Conservation (phyloP, 2,113 vertebrate species). For the Axis porcinus region DNA sequence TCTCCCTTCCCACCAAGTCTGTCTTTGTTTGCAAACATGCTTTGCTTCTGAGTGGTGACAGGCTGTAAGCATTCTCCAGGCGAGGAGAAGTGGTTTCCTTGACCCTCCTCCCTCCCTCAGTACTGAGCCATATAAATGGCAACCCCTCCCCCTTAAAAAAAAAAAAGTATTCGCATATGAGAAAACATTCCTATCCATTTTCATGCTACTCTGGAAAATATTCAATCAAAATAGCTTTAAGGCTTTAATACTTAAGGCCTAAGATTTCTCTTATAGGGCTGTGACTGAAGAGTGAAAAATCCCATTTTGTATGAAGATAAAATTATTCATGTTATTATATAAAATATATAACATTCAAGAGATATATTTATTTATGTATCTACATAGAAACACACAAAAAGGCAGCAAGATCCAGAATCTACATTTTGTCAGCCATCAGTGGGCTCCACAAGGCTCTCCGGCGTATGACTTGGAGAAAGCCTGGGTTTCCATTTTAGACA, state of each 20-base stretch:
- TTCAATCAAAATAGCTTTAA: constrained; percentile 56
- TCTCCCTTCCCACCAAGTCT: neutral
- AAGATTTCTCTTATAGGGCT: neutral
- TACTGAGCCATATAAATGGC: neutral
- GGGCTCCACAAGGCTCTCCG: neutral
- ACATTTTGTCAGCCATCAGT: neutral
- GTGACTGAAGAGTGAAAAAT: constrained; percentile 23
- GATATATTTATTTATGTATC: neutral
- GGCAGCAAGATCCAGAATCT: neutral
- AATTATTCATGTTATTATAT: constrained; percentile 26
- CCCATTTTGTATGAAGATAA: constrained; percentile 46
- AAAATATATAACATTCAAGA: neutral
- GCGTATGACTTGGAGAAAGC: neutral
- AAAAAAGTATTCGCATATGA: neutral
- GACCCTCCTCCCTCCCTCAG: neutral
- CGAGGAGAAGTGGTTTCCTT: neutral
- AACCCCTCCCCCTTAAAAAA: neutral
- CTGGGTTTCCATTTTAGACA: neutral
- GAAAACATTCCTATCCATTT: constrained; percentile 2
- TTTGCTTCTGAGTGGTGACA: neutral
- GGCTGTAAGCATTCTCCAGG: neutral
- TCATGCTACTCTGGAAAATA: constrained; percentile 30
- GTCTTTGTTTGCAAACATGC: neutral
- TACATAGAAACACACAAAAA: neutral
- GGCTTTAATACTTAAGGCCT: constrained; percentile 42